Percentiles rank a stretch among this genome's conserved stretches.
Conservation (phyloP, 2,888 invertebrate species). For the Galeopsomyia nigrocyanea region DNA sequence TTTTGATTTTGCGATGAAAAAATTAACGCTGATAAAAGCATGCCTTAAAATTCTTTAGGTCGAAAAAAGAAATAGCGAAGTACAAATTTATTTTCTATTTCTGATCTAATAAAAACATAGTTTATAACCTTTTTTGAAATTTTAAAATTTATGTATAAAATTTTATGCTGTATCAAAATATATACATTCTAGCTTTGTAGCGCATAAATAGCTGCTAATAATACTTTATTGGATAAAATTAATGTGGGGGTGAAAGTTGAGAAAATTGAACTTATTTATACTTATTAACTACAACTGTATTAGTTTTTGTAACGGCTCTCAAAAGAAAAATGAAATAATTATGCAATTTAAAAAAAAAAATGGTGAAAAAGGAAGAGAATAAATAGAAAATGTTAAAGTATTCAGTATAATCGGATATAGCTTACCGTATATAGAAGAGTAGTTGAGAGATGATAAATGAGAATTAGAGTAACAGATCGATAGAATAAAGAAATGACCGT, state of each 20-base stretch:
- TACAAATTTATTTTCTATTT: too few species aligned
- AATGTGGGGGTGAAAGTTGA: constrained; percentile 13
- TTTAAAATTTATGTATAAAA: too few species aligned
- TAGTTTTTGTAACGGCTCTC: neutral
- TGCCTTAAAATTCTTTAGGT: too few species aligned
- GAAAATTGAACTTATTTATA: constrained; percentile 2
- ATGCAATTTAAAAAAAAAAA: constrained; percentile 16
- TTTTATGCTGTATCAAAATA: too few species aligned
- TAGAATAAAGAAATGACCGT: constrained; percentile 42
- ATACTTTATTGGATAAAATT: too few species aligned
- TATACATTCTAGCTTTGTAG: too few species aligned
- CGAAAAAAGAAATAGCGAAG: too few species aligned
- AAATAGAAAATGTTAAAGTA: constrained; percentile 47
- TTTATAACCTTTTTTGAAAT: too few species aligned
- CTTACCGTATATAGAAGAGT: constrained; percentile 61
- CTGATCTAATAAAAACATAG: too few species aligned
- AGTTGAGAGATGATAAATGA: constrained; percentile 35
- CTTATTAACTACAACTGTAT: neutral
- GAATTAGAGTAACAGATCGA: constrained; percentile 25
- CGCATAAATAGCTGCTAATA: too few species aligned
- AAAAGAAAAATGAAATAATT: constrained; percentile 20
- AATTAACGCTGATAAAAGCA: too few species aligned
- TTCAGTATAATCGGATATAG: constrained; percentile 52
- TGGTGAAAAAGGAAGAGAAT: constrained; percentile 38
- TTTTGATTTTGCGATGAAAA: too few species aligned